Evolutionary conservation across 2,113 vertebrate species (phyloP).

Genomic region (Podiceps cristatus): DNA sequence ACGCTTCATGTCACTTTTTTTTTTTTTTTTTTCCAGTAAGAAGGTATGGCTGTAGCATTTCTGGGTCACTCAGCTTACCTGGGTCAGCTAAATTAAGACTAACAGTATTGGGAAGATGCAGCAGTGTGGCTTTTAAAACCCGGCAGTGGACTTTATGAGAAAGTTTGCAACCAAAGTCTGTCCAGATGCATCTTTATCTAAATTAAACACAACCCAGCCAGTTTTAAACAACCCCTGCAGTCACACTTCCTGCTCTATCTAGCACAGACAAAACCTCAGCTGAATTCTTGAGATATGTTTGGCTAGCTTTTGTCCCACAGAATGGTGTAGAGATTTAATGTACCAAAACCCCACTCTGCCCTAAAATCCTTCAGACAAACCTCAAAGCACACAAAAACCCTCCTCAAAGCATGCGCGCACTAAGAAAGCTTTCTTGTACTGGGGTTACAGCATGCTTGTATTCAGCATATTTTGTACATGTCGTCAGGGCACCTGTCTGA

Average conservation of each 20-base stretch:
- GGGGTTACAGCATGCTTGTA: not conserved
- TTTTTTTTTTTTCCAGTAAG: not conserved
- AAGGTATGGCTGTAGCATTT: not conserved
- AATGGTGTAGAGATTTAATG: not conserved
- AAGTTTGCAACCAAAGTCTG: not conserved
- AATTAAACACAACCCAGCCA: not conserved
- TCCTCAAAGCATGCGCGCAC: not conserved
- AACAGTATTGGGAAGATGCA: not conserved
- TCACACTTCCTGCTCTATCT: not conserved
- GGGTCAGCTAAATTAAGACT: not conserved
- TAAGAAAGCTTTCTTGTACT: not conserved
- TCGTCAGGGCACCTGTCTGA: not conserved
- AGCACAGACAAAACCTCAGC: not conserved
- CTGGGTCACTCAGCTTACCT: not conserved
- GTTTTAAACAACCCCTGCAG: not conserved
- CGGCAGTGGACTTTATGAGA: not conserved
- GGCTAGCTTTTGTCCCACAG: not conserved
- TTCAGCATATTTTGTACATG: not conserved
- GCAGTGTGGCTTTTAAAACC: not conserved
- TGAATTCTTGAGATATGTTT: not conserved
- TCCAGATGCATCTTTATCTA: not conserved
- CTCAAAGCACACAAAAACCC: not conserved
- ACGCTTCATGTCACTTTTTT: not conserved
- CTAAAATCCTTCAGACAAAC: not conserved
- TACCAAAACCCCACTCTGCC: not conserved